phyloP scores from a whole-genome alignment of 2,113 vertebrate species.

The Hemiscyllium ocellatum region DNA sequence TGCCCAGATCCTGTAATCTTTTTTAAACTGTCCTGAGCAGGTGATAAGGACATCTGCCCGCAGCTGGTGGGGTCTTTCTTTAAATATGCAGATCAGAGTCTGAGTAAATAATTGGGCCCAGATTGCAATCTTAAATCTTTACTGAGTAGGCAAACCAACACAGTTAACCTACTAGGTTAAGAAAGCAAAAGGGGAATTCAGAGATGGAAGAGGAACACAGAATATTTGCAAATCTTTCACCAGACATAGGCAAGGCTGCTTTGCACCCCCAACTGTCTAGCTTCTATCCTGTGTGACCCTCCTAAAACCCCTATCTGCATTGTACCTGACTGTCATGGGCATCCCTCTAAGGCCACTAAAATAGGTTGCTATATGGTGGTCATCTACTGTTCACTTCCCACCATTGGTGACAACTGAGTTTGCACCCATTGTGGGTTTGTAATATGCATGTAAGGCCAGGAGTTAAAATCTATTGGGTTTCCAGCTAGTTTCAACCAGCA shows the following conservation, averaged over 20 bases:
- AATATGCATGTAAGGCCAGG: background rate
- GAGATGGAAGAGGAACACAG: background rate
- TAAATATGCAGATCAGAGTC: background rate
- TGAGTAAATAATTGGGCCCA: background rate
- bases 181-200: background rate
- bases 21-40: background rate
- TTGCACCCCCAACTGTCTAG: background rate
- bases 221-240: background rate
- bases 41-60: background rate
- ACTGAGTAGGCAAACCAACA: background rate
- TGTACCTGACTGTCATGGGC: background rate
- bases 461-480: background rate
- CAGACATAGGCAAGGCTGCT: background rate
- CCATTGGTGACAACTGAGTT: background rate
- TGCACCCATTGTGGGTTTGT: background rate
- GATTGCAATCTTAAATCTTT: background rate
- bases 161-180: background rate
- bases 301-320: background rate
- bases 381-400: background rate
- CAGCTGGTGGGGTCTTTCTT: background rate
- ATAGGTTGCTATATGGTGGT: background rate
- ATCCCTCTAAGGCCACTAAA: background rate
- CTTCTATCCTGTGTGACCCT: background rate
- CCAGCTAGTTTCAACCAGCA: background rate
- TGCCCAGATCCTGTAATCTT: background rate